These are phyloP conservation scores for Euzophera pinguis DNA, from an alignment of 2,888 invertebrate genomes.

Conservation along the genomic window DNA sequence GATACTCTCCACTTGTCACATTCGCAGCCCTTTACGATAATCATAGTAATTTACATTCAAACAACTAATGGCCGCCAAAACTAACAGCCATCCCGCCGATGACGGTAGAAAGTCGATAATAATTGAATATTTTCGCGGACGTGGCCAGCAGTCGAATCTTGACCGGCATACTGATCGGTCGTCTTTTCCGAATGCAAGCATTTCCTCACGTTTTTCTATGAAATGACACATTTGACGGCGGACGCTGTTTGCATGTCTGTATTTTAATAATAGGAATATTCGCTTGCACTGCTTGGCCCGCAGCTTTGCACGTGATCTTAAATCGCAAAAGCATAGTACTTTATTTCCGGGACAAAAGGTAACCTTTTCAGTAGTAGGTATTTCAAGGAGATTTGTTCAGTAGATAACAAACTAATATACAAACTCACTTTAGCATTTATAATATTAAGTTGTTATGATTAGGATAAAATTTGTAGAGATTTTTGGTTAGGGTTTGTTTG, in stretches of 20 bases:
- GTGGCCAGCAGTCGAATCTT: slow-evolving; percentile 57
- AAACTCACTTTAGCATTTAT: too few species aligned
- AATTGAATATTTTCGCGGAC: slow-evolving; percentile 62
- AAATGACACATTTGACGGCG: slow-evolving; percentile 25
- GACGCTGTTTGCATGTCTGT: slow-evolving; percentile 14
- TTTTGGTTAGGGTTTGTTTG: too few species aligned
- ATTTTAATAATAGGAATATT: slow-evolving; percentile 11
- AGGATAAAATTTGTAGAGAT: too few species aligned
- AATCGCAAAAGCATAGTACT: too few species aligned
- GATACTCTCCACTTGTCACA: not conserved
- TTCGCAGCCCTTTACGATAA: not conserved
- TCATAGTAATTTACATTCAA: slow-evolving; percentile 17
- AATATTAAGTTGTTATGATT: too few species aligned
- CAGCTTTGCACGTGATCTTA: too few species aligned
- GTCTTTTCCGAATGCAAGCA: slow-evolving; percentile 39
- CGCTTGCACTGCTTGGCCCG: slow-evolving; percentile 19
- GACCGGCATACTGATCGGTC: slow-evolving; percentile 61
- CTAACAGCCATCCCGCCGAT: slow-evolving; percentile 26
- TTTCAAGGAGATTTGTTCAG: too few species aligned
- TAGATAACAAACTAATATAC: too few species aligned
- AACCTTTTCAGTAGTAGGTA: too few species aligned
- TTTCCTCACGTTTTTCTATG: slow-evolving; percentile 34
- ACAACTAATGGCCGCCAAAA: not conserved
- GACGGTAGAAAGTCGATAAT: slow-evolving; percentile 64
- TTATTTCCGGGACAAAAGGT: too few species aligned